Evolutionary conservation across 2,113 vertebrate genomes (phyloP).

Genomic region (Sialia sialis): DNA sequence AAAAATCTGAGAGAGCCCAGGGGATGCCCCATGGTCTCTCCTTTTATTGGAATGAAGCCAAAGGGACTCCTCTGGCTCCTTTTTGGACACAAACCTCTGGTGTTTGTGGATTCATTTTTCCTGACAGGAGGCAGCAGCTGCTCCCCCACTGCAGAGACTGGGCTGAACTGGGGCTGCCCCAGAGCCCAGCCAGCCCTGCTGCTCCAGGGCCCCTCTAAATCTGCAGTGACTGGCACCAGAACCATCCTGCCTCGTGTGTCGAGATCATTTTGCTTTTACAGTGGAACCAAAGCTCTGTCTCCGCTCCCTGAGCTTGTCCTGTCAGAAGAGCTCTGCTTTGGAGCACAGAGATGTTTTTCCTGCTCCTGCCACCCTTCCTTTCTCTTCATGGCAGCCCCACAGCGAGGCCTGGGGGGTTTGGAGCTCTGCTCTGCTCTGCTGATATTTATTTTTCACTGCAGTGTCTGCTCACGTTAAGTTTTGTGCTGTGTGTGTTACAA

Average conservation of each 20-base stretch:
- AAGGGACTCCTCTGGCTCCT: too few relatives aligned
- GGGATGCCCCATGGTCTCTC: too few relatives aligned
- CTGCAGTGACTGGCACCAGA: background rate
- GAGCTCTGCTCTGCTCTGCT: background rate
- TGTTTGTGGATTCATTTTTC: too few relatives aligned
- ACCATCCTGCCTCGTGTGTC: fast-evolving
- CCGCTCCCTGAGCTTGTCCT: background rate
- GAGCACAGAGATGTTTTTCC: background rate
- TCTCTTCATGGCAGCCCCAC: background rate
- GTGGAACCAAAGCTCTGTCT: background rate
- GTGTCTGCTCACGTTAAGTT: background rate
- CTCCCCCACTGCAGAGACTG: too few relatives aligned
- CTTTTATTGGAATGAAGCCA: too few relatives aligned
- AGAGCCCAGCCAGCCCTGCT: too few relatives aligned
- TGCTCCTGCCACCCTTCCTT: background rate
- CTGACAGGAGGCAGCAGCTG: too few relatives aligned
- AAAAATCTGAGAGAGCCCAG: too few relatives aligned
- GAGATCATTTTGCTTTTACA: background rate
- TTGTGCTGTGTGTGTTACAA: background rate
- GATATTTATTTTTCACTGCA: background rate
- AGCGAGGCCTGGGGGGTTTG: background rate
- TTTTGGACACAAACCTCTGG: too few relatives aligned
- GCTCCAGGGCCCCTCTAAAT: background rate
- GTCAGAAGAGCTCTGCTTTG: background rate
- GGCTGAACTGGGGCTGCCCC: too few relatives aligned